Evolutionary conservation across 2,113 vertebrate genomes (phyloP).

Genomic region (Lophochroa leadbeateri): DNA sequence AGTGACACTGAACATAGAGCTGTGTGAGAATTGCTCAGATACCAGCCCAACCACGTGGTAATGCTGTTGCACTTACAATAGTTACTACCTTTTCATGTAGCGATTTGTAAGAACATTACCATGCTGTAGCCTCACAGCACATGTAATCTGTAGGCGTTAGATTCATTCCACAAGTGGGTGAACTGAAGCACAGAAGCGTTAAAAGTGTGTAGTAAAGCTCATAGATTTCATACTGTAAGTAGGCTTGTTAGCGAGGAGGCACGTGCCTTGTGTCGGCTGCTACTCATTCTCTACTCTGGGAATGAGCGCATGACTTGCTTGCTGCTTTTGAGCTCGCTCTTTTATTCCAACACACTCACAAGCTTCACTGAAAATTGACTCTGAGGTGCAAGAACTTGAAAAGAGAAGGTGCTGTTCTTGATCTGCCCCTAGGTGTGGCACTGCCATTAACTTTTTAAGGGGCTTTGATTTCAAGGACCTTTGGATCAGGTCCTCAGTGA

Average conservation of each 20-base stretch:
- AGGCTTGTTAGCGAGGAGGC: not conserved
- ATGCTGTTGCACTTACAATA: rapidly evolving
- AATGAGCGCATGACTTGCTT: not conserved
- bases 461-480: not conserved
- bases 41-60: not conserved
- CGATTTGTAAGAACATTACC: not conserved
- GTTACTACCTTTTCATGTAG: not conserved
- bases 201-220: not conserved
- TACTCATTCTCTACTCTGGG: not conserved
- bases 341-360: not conserved
- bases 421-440: not conserved
- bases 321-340: not conserved
- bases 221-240: not conserved
- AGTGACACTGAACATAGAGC: not conserved
- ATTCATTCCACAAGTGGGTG: not conserved
- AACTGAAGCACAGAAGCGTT: not conserved
- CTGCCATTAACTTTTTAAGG: not conserved
- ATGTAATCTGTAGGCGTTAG: not conserved
- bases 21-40: not conserved
- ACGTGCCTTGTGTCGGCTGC: rapidly evolving
- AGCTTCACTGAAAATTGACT: not conserved
- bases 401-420: not conserved
- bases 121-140: not conserved
- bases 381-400: not conserved
- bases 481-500: not conserved